Conservation (phyloP, 1,140 invertebrate genomes). For the Helicoverpa zea region DNA sequence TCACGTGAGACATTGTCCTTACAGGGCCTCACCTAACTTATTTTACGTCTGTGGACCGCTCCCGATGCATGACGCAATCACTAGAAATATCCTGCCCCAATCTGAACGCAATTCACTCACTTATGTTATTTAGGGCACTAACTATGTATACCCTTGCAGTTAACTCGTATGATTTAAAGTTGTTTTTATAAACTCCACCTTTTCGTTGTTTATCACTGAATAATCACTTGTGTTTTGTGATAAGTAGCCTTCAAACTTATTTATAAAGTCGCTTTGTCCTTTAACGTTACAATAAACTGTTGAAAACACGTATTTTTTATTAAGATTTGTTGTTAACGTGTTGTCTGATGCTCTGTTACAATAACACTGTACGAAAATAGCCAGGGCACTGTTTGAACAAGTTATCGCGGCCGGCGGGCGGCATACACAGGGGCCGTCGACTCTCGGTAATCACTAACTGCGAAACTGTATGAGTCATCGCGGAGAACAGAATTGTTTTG, state of each 20-base stretch:
- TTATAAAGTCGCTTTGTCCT: conserved; percentile 9
- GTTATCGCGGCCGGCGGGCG: background rate
- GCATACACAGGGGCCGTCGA: background rate
- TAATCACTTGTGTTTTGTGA: background rate
- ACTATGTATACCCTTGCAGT: background rate
- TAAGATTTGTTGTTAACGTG: background rate
- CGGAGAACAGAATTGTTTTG: background rate
- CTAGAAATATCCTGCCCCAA: background rate
- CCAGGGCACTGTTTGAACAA: background rate
- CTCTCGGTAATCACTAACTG: conserved; percentile 19
- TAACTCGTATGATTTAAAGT: background rate
- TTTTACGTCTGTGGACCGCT: conserved; percentile 12
- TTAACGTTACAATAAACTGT: background rate
- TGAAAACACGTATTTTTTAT: background rate
- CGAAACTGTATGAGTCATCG: conserved; percentile 24
- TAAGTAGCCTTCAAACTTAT: background rate
- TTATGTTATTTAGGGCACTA: background rate
- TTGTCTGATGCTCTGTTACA: background rate
- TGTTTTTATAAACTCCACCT: background rate
- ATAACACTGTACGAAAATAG: conserved; percentile 9
- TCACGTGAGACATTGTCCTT: conserved; percentile 36
- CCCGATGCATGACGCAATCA: conserved; percentile 14
- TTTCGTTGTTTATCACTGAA: conserved; percentile 7
- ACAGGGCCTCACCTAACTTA: background rate
- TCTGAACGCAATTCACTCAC: background rate